Percentiles rank a stretch among this genome's conserved stretches.
Evolutionary conservation across 2,113 vertebrate genomes (phyloP).

Genomic region (Lamprotornis superbus): DNA sequence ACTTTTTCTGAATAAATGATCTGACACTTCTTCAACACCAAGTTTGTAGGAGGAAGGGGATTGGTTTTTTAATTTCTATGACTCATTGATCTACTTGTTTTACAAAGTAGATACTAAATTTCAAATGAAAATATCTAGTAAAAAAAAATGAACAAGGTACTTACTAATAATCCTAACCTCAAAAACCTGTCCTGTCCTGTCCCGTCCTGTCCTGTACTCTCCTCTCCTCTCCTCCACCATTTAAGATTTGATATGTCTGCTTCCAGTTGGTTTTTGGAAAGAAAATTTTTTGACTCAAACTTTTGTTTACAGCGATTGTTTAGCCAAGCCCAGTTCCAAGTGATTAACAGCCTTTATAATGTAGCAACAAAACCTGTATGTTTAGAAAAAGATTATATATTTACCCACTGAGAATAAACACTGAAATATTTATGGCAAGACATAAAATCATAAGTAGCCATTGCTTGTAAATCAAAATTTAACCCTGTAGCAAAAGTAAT

Average conservation of each 20-base stretch:
- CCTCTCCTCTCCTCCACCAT: neutral
- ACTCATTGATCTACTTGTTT: neutral
- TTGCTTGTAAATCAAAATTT: conserved; percentile 24
- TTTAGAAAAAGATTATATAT: conserved; percentile 48
- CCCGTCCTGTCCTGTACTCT: too few species aligned
- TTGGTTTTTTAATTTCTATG: neutral
- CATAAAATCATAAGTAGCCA: neutral
- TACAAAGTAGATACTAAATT: neutral
- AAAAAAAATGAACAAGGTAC: neutral
- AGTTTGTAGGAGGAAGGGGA: neutral
- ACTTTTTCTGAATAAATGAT: neutral
- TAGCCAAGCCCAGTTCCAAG: neutral
- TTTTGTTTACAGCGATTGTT: neutral
- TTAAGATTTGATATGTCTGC: neutral
- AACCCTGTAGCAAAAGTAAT: conserved; percentile 10
- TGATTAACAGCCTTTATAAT: conserved; percentile 17
- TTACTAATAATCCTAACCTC: neutral
- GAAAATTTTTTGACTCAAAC: neutral
- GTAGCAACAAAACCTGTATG: neutral
- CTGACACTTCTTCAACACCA: neutral
- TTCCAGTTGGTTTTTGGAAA: neutral
- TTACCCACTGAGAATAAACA: conserved; percentile 27
- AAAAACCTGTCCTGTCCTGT: neutral
- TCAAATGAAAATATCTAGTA: neutral
- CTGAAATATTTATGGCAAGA: conserved; percentile 57